phyloP scores from a whole-genome alignment of 1,140 invertebrate genomes.

The Drosophila dunni region DNA sequence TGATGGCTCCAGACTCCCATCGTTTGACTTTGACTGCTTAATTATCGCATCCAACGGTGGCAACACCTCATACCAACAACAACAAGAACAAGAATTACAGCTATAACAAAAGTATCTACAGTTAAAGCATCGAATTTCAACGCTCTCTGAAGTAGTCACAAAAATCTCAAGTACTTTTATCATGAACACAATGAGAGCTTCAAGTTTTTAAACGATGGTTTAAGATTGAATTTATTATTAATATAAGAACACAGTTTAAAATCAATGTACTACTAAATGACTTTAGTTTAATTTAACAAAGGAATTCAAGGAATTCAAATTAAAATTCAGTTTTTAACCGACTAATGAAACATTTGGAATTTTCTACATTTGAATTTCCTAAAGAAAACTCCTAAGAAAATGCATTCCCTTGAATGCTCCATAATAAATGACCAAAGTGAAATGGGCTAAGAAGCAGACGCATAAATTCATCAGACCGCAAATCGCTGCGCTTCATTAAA shows the following conservation, averaged over 20 bases:
- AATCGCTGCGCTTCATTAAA: conserved; percentile 81
- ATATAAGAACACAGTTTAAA: not conserved
- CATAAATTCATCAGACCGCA: conserved; percentile 60
- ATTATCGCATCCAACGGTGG: conserved; percentile 57
- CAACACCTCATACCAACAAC: conserved; percentile 11
- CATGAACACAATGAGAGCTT: not conserved
- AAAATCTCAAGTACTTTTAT: not conserved
- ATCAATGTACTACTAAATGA: too few relatives aligned
- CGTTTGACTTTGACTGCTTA: conserved; percentile 72
- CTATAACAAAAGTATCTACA: conserved; percentile 2
- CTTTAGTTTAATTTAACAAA: too few relatives aligned
- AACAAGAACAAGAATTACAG: not conserved
- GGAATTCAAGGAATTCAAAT: too few relatives aligned
- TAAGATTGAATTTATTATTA: not conserved
- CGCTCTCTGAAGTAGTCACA: not conserved
- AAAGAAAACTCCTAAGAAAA: conserved; percentile 41
- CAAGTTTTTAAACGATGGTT: too few relatives aligned
- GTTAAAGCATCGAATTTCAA: conserved; percentile 11
- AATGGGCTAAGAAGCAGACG: conserved; percentile 3
- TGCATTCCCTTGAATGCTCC: conserved; percentile 3
- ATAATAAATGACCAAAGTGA: conserved; percentile 17
- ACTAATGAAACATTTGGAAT: too few relatives aligned
- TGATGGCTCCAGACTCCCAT: conserved; percentile 37
- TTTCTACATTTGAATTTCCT: not conserved
- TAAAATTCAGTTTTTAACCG: too few relatives aligned